phyloP scores from a whole-genome alignment of 2,888 invertebrate species.

The Spodoptera littoralis region DNA sequence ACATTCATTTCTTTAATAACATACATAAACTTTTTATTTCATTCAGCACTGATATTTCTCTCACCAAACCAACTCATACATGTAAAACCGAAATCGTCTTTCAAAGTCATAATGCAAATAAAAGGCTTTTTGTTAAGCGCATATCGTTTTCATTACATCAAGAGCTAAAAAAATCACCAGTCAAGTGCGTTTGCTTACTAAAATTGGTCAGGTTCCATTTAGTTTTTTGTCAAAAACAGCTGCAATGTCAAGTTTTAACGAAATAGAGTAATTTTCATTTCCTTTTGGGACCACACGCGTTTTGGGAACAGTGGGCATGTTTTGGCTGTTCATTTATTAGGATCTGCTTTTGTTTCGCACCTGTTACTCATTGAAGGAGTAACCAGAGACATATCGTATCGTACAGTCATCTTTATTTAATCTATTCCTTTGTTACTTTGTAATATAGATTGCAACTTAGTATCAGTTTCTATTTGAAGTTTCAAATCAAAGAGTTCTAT shows the following conservation, averaged over 20 bases:
- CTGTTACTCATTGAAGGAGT: no score
- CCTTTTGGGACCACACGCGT: conserved; percentile 43
- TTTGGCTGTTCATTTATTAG: conserved; percentile 4
- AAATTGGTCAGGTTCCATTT: conserved; percentile 46
- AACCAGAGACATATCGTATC: no score
- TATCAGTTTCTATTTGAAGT: no score
- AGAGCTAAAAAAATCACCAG: conserved; percentile 35
- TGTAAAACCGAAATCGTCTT: conserved; percentile 14
- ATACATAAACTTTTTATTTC: neutral
- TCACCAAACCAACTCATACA: conserved; percentile 3
- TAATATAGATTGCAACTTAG: no score
- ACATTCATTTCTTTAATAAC: neutral
- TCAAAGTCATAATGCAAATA: conserved; percentile 25
- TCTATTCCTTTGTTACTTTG: no score
- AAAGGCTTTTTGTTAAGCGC: conserved; percentile 38
- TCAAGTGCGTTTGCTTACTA: conserved; percentile 46
- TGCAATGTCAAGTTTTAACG: conserved; percentile 48
- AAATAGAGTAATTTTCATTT: conserved; percentile 40
- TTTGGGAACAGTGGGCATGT: conserved; percentile 3
- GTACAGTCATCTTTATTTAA: no score
- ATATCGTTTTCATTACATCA: conserved; percentile 46
- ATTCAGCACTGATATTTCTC: conserved; percentile 6
- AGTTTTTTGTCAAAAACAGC: conserved; percentile 50
- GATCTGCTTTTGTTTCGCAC: neutral
- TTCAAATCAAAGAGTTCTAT: no score